Percentiles rank a stretch among this genome's conserved stretches.
Conservation (phyloP, 2,113 vertebrate species). For the Cavia porcellus region DNA sequence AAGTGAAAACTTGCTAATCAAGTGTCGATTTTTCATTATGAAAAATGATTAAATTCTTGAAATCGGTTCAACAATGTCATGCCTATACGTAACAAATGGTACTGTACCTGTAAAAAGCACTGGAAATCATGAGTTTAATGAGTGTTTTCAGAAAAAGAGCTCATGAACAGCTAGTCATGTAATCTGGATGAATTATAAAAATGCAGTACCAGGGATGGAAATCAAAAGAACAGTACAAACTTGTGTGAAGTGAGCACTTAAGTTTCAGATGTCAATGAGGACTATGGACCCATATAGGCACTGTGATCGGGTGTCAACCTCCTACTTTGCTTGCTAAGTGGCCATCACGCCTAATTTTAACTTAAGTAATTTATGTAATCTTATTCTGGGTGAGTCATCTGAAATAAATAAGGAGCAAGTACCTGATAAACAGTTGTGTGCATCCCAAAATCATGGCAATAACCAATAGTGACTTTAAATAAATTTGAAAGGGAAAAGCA, state of each 20-base stretch:
- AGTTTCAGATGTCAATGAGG: background rate
- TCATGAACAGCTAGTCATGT: slow-evolving; percentile 47
- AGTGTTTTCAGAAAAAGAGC: slow-evolving; percentile 55
- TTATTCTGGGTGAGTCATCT: background rate
- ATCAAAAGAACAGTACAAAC: background rate
- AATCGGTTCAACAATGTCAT: rapidly evolving
- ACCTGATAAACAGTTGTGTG: background rate
- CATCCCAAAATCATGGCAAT: background rate
- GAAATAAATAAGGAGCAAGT: background rate
- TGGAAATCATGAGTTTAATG: background rate
- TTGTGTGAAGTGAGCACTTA: slow-evolving; percentile 57
- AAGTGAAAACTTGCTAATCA: background rate
- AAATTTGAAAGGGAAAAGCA: background rate
- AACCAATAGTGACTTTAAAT: background rate
- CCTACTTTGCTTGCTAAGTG: background rate
- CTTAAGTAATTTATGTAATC: background rate
- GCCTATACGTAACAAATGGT: background rate
- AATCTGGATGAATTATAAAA: slow-evolving; percentile 28
- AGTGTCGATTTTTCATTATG: background rate
- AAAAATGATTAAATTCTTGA: background rate
- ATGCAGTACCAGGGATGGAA: background rate
- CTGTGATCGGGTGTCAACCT: background rate
- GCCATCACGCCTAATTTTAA: background rate
- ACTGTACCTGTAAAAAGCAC: background rate
- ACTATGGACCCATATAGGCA: background rate